Base-by-base conservation (phyloP, 2,113 vertebrate genomes). In the Scalopus aquaticus region DNA sequence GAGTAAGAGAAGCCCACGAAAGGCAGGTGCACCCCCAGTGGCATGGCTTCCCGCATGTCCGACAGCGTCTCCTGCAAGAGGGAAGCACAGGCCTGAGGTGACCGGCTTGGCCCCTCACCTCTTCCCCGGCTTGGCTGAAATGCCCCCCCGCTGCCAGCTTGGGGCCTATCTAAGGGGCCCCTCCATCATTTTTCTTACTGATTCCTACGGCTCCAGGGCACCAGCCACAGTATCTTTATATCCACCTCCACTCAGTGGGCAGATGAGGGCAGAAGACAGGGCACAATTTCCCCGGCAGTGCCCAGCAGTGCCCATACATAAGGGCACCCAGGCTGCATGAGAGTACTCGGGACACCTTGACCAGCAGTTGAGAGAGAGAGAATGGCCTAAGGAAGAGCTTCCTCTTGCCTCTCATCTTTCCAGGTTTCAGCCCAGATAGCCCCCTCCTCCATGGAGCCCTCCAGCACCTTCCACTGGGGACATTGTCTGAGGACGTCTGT, bases 1-100 rank as follows among this genome's bases (percentile, higher is more conserved):
- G 96, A 98, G 97, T 99, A 99, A 37, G 99, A 99, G 95, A 98
- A 99, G 67, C 99, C 99, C 88, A 99, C 99, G 26, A 99, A 99
- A 65, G 99, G 99, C 96, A 99, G 97, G 94, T 99, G 98, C 37
- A 99, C 97, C 9, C 99, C 99, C 42, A 98, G 96, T 0, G 98
- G 98, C 60, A 98, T 96, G 82, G 96, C 97, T 93, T 98, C 98
- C 76, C 95, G 97, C 5, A 99, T 97, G 30, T 98, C 98, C 9
- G 98, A 98, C 80, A 98, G 96, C 0, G 98, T 98, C 92, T 99
- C 98, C 99, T 99, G 79, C 72, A 6, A 6, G 26, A 76, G 32
- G 79, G 58, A 80, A 9, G 42, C 19, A 28, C 44, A 44, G 74
- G 44, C 15, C 22, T 39, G 58, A 84, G 26, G 51, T 82, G 56